These are phyloP conservation scores for Thryonomys swinderianus DNA, from an alignment of 2,113 vertebrate species.

Conservation along the genomic window DNA sequence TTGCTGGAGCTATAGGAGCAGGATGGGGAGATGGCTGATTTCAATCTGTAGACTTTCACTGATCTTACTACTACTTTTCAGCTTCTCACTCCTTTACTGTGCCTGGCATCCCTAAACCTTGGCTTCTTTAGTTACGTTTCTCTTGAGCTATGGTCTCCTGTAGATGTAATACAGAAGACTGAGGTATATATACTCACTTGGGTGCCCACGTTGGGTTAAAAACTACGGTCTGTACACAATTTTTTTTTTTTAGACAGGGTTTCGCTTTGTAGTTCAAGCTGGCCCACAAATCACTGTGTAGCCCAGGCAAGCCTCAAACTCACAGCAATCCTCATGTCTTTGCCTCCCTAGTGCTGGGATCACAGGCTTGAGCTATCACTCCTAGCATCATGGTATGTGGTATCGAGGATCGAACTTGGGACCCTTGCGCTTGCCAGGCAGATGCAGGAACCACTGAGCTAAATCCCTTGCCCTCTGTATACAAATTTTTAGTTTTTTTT, in stretches of 20 bases:
- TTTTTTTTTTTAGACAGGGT: too few species aligned
- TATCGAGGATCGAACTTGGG: too few species aligned
- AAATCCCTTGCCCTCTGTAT: too few species aligned
- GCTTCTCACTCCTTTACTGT: neutral
- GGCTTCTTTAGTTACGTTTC: neutral
- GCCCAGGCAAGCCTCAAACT: too few species aligned
- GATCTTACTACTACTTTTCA: neutral
- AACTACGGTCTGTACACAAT: neutral
- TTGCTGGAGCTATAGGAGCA: slow-evolving; percentile 12
- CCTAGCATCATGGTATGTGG: too few species aligned
- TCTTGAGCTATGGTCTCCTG: neutral
- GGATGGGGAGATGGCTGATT: neutral
- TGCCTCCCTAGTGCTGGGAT: too few species aligned
- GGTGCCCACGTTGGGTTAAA: neutral
- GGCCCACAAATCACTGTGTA: too few species aligned
- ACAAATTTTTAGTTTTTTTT: slow-evolving; percentile 28
- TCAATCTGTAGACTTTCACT: neutral
- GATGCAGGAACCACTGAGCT: too few species aligned
- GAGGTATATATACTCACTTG: neutral
- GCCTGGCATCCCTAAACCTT: neutral
- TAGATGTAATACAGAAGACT: neutral
- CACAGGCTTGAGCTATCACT: too few species aligned
- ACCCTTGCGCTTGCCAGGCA: too few species aligned
- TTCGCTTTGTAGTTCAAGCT: too few species aligned
- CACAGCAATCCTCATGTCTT: too few species aligned